Conservation (phyloP, 2,797 vertebrate species). For the Hipposideros larvatus region DNA sequence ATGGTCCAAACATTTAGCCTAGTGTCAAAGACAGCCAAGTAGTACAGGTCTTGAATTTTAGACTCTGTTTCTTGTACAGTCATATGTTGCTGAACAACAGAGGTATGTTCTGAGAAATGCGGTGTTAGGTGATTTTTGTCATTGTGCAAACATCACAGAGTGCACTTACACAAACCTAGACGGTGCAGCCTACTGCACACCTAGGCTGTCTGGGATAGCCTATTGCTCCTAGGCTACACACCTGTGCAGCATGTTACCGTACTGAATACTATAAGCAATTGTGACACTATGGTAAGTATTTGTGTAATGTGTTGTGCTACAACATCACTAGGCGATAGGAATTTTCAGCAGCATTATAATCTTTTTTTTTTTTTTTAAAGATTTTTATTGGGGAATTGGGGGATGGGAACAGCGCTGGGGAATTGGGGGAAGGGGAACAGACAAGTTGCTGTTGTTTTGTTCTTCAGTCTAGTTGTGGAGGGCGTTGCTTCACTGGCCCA, state of each 20-base stretch:
- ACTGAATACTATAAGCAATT: not conserved
- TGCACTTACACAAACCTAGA: not conserved
- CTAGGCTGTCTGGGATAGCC: not conserved
- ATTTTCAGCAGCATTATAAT: not conserved
- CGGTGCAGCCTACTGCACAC: not conserved
- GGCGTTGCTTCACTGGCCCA: too few species aligned
- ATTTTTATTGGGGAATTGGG: too few species aligned
- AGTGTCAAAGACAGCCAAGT: not conserved
- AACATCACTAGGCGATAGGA: not conserved
- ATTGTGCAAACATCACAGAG: not conserved
- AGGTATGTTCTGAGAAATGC: not conserved
- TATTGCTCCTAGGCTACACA: not conserved
- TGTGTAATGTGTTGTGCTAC: not conserved
- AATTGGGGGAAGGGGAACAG: too few species aligned
- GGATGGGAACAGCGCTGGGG: too few species aligned
- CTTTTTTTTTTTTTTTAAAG: too few species aligned
- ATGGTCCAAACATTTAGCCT: slow-evolving; percentile 2
- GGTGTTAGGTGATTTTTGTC: not conserved
- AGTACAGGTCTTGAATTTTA: not conserved
- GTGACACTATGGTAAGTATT: not conserved
- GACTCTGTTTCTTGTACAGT: not conserved
- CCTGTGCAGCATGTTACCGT: not conserved
- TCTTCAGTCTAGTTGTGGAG: too few species aligned
- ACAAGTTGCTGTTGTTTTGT: too few species aligned
- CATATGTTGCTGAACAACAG: not conserved